phyloP scores from a whole-genome alignment of 2,888 invertebrate species.

The Drymonia ruficornis region DNA sequence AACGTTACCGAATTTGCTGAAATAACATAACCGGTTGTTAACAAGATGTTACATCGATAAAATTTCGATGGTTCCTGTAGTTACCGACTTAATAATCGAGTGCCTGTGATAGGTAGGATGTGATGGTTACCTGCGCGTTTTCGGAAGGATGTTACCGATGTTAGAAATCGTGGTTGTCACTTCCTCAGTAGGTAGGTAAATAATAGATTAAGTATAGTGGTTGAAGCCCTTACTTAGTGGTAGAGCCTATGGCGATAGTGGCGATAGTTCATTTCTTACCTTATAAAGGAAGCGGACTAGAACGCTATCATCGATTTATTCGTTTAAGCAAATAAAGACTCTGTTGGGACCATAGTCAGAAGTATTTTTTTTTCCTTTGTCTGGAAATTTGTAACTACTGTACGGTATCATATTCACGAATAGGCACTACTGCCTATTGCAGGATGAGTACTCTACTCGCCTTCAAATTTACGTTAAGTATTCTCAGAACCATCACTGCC shows the following conservation, averaged over 20 bases:
- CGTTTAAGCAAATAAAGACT: no score
- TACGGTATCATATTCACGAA: no score
- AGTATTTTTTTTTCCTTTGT: no score
- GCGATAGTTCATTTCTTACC: no score
- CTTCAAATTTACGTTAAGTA: no score
- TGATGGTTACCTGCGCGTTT: constrained; percentile 37
- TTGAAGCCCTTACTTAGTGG: not conserved
- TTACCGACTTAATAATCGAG: constrained; percentile 35
- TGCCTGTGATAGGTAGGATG: constrained; percentile 52
- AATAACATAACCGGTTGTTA: not conserved
- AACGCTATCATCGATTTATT: no score
- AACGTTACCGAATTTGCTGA: not conserved
- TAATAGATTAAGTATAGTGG: no score
- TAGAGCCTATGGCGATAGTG: not conserved
- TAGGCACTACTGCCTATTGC: no score
- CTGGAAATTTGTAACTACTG: no score
- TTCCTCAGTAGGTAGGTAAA: constrained; percentile 41
- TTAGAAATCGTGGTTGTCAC: constrained; percentile 66
- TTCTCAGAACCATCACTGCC: not conserved
- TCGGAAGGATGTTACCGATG: constrained; percentile 61
- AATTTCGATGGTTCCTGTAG: constrained; percentile 29
- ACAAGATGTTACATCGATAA: constrained; percentile 6
- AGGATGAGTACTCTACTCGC: no score
- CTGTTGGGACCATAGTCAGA: no score
- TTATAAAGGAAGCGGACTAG: no score